Percentiles rank a stretch among this genome's conserved stretches.
phyloP scores from a whole-genome alignment of 2,888 invertebrate species.

The Fragum sueziense region DNA sequence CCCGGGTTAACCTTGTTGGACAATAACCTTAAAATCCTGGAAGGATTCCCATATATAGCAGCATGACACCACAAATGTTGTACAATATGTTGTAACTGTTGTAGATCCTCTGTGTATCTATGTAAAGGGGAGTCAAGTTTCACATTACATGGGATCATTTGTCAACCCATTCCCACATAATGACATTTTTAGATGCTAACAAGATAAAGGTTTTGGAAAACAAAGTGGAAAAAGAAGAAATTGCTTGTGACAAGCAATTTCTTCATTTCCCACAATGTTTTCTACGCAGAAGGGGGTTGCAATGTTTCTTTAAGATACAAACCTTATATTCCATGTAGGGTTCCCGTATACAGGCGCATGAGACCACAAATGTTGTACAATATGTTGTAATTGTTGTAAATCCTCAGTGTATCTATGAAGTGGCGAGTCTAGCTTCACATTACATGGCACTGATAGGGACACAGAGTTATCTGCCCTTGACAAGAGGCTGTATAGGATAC shows the following conservation, averaged over 20 bases:
- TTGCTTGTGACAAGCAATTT: background rate
- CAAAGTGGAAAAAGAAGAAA: background rate
- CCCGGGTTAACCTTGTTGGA: too few relatives aligned
- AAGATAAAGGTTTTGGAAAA: too few relatives aligned
- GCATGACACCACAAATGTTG: slow-evolving; percentile 71
- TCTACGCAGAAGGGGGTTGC: too few relatives aligned
- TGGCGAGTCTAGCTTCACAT: slow-evolving; percentile 49
- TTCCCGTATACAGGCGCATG: slow-evolving; percentile 54
- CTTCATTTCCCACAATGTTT: background rate
- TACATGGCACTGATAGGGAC: slow-evolving; percentile 30
- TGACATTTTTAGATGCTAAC: too few relatives aligned
- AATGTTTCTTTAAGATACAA: too few relatives aligned
- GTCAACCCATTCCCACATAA: too few relatives aligned
- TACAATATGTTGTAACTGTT: slow-evolving; percentile 58
- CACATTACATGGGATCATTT: slow-evolving; percentile 43
- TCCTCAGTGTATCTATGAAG: slow-evolving; percentile 48
- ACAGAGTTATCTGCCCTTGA: slow-evolving; percentile 49
- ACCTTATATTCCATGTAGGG: slow-evolving; percentile 19
- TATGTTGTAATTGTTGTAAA: slow-evolving; percentile 52
- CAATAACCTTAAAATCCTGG: slow-evolving; percentile 23
- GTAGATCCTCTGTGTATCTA: slow-evolving; percentile 48
- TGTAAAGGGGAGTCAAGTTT: slow-evolving; percentile 46
- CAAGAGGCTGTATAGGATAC: slow-evolving; percentile 53
- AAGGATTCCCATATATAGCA: slow-evolving; percentile 20
- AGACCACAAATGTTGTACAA: slow-evolving; percentile 70